A percentile compares a stretch with the other conserved stretches of the same genome.
Evolutionary conservation across 2,113 vertebrate genomes (phyloP).

Genomic region (Gymnobelideus leadbeateri): DNA sequence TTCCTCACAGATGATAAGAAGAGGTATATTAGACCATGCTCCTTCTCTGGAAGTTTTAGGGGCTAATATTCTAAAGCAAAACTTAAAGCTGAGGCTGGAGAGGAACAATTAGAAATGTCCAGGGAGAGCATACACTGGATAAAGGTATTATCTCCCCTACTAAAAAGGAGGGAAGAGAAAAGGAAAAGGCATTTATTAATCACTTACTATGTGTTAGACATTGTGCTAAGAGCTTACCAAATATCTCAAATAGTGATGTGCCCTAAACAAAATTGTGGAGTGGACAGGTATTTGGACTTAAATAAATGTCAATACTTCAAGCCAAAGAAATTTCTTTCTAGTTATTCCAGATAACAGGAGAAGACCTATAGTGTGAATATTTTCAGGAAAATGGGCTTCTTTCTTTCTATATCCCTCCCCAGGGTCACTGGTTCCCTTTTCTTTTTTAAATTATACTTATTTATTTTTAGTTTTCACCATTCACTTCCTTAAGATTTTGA

Average conservation of each 20-base stretch:
- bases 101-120: not conserved
- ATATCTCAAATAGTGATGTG: not conserved
- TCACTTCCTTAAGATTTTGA: no score
- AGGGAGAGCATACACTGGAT: not conserved
- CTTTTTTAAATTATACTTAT: no score
- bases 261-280: not conserved
- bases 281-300: not conserved
- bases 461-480: no score
- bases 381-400: not conserved
- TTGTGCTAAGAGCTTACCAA: not conserved
- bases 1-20: not conserved
- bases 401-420: not conserved
- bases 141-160: not conserved
- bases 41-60: not conserved
- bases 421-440: not conserved
- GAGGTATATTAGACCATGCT: not conserved
- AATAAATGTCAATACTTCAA: not conserved
- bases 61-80: not conserved
- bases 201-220: not conserved
- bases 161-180: not conserved
- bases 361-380: not conserved
- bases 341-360: not conserved
- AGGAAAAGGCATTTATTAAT: not conserved
- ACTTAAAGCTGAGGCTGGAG: not conserved
- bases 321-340: not conserved